Evolutionary conservation across 2,797 vertebrate species (phyloP).

Genomic region (Cossypha niveicapilla): DNA sequence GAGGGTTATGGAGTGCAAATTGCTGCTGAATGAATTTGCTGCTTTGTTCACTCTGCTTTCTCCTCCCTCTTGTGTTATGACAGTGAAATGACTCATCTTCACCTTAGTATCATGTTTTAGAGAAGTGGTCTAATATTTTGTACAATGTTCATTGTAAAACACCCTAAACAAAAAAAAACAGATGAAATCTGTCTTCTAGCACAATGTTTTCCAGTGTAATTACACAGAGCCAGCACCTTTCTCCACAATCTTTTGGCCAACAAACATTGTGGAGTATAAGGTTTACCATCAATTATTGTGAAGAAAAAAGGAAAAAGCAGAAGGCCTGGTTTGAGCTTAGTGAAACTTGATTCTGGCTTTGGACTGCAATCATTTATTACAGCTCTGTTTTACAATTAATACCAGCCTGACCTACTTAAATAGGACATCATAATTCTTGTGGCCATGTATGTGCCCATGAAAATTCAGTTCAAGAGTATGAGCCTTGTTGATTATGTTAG

Average conservation of each 20-base stretch:
- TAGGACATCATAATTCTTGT: accelerated
- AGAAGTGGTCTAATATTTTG: not conserved
- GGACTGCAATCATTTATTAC: not conserved
- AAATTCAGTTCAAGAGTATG: not conserved
- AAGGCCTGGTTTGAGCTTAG: not conserved
- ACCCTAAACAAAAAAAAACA: not conserved
- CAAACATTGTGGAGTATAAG: not conserved
- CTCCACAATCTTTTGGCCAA: not conserved
- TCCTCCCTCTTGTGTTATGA: not conserved
- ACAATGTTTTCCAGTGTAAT: not conserved
- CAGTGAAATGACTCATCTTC: not conserved
- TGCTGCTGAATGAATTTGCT: not conserved
- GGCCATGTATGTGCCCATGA: not conserved
- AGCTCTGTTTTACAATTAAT: not conserved
- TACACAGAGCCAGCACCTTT: not conserved
- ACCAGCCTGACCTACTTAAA: not conserved
- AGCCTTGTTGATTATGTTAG: not conserved
- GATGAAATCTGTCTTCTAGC: not conserved
- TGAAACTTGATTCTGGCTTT: not conserved
- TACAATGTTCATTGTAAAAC: not conserved
- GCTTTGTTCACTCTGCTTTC: not conserved
- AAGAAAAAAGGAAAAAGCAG: not conserved
- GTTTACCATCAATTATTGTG: not conserved
- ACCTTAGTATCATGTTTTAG: not conserved
- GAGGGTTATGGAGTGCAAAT: not conserved